These are phyloP conservation scores for Rhinoderma darwinii DNA, from an alignment of 2,113 vertebrate species.

Conservation along the genomic window DNA sequence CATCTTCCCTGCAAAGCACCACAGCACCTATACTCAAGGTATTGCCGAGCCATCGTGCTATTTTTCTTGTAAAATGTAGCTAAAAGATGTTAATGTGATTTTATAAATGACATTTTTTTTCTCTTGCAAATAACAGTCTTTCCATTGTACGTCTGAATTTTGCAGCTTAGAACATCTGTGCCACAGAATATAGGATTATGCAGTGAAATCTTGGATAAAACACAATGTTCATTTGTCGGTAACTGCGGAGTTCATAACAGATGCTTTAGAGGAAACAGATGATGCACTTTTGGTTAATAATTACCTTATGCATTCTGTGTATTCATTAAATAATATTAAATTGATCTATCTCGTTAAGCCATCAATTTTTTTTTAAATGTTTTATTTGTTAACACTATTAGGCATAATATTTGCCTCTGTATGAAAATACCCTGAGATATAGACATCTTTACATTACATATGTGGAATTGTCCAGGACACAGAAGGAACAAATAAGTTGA, in stretches of 20 bases:
- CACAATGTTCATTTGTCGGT: conserved; percentile 30
- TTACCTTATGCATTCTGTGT: conserved; percentile 12
- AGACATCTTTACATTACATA: not conserved
- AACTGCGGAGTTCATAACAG: conserved; percentile 9
- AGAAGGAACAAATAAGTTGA: not conserved
- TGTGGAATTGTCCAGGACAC: not conserved
- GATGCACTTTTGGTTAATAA: conserved; percentile 8
- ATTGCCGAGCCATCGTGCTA: not conserved
- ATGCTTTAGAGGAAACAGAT: conserved; percentile 40
- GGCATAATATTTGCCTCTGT: not conserved
- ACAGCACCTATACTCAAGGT: conserved; percentile 3
- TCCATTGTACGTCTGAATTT: not conserved
- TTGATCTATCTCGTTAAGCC: not conserved
- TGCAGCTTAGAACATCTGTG: conserved; percentile 18
- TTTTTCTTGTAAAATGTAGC: not conserved
- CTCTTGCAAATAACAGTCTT: not conserved
- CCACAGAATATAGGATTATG: not conserved
- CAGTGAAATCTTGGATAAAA: conserved; percentile 3
- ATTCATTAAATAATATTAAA: conserved; percentile 8
- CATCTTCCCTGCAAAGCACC: conserved; percentile 7
- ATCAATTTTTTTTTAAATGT: not conserved
- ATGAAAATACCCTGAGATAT: not conserved
- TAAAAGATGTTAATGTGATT: not conserved
- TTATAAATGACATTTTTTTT: not conserved
- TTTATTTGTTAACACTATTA: not conserved